Evolutionary conservation across 2,888 invertebrate genomes (phyloP).

Genomic region (Priapulus caudatus): DNA sequence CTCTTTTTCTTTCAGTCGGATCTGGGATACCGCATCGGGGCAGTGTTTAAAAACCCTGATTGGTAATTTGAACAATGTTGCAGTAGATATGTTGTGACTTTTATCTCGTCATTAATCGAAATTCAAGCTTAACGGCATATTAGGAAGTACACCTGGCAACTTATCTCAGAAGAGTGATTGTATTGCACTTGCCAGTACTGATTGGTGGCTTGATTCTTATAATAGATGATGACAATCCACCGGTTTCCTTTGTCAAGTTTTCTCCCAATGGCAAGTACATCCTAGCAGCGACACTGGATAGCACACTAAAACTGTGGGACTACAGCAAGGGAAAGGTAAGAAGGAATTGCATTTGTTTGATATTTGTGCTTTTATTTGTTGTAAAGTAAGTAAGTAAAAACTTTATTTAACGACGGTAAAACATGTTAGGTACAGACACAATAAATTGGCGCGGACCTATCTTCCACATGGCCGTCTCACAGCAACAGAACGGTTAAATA

Average conservation of each 20-base stretch:
- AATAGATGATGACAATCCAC: conserved; percentile 93
- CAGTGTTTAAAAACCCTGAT: conserved; percentile 98
- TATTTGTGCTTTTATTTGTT: conserved; percentile 7
- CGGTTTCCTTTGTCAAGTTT: conserved; percentile 98
- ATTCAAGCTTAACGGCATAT: too few relatives aligned
- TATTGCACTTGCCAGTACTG: conserved; percentile 5
- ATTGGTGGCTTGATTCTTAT: conserved; percentile 8
- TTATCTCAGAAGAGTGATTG: conserved; percentile 11
- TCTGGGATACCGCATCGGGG: conserved; percentile 98
- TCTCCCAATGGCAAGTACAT: conserved; percentile 99
- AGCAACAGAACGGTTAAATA: too few relatives aligned
- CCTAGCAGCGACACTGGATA: conserved; percentile 87
- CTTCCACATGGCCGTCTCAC: too few relatives aligned
- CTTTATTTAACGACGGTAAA: too few relatives aligned
- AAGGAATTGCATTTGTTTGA: neutral
- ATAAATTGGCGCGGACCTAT: too few relatives aligned
- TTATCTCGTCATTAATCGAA: too few relatives aligned
- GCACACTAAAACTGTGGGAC: conserved; percentile 94
- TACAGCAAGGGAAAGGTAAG: conserved; percentile 81
- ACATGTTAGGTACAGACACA: too few relatives aligned
- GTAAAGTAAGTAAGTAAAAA: too few relatives aligned
- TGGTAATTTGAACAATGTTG: too few relatives aligned
- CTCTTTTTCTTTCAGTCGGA: conserved; percentile 59
- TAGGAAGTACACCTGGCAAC: too few relatives aligned
- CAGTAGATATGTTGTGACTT: too few relatives aligned